Percentiles rank a stretch among this genome's conserved stretches.
phyloP scores from a whole-genome alignment of 2,888 invertebrate genomes.

The Polydrusus tereticollis region DNA sequence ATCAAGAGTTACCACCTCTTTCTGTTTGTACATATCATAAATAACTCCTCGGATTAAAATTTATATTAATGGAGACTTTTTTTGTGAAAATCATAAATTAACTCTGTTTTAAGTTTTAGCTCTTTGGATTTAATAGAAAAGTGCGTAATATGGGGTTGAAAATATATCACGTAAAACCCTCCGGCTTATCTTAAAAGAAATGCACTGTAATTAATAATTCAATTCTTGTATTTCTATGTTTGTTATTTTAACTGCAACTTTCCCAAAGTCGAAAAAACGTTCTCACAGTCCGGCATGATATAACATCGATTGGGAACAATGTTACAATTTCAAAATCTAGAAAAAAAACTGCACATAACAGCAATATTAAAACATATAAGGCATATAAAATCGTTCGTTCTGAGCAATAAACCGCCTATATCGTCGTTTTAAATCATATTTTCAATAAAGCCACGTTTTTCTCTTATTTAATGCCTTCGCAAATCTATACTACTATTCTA shows the following conservation, averaged over 20 bases:
- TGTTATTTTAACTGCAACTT: neutral
- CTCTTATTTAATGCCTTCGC: conserved; percentile 35
- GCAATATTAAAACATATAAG: conserved; percentile 44
- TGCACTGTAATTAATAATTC: too few species aligned
- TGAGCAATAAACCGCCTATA: conserved; percentile 26
- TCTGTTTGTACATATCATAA: too few species aligned
- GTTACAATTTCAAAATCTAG: conserved; percentile 37
- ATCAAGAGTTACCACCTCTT: too few species aligned
- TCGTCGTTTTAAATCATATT: conserved; percentile 63
- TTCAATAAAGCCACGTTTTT: conserved; percentile 65
- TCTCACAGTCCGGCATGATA: conserved; percentile 28
- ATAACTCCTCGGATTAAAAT: too few species aligned
- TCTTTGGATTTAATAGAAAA: too few species aligned
- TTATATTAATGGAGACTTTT: too few species aligned
- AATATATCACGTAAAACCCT: too few species aligned
- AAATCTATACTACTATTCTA: conserved; percentile 13
- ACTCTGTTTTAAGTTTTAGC: too few species aligned
- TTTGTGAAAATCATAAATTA: too few species aligned
- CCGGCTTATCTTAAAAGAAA: too few species aligned
- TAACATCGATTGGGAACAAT: conserved; percentile 35
- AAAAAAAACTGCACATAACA: conserved; percentile 42
- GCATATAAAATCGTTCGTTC: conserved; percentile 44
- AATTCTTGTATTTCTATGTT: too few species aligned
- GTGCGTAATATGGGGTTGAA: too few species aligned
- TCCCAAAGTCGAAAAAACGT: conserved; percentile 15